These are phyloP conservation scores for Rousettus madagascariensis DNA, from an alignment of 2,797 vertebrate genomes.

Conservation along the genomic window DNA sequence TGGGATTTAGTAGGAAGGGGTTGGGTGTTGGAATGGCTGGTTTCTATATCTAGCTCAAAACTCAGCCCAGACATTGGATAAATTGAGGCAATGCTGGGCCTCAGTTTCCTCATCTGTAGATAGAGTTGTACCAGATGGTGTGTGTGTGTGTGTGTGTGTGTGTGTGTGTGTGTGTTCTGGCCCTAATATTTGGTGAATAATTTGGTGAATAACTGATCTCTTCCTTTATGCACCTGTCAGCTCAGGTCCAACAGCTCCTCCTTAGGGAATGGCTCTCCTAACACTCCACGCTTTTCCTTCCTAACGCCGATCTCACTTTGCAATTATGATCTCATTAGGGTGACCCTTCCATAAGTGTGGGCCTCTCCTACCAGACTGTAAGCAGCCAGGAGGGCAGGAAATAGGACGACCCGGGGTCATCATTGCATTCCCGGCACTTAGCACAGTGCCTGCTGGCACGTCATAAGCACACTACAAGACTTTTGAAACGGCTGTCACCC, in stretches of 20 bases:
- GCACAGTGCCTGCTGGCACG: neutral
- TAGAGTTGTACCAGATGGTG: neutral
- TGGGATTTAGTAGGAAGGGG: conserved; percentile 46
- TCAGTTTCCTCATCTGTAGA: conserved; percentile 41
- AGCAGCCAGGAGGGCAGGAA: neutral
- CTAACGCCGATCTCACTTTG: neutral
- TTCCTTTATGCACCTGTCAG: neutral
- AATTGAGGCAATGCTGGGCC: neutral
- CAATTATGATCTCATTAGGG: neutral
- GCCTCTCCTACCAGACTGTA: neutral
- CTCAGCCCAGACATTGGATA: neutral
- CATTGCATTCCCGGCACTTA: neutral
- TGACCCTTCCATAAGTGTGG: neutral
- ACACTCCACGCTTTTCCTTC: neutral
- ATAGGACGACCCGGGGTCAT: too few species aligned
- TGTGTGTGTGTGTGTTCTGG: neutral
- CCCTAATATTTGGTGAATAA: neutral
- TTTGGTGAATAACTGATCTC: neutral
- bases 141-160: neutral
- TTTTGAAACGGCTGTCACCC: neutral
- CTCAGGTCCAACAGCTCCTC: neutral
- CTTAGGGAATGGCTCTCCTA: neutral
- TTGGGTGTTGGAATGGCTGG: neutral
- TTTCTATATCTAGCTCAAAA: conserved; percentile 44
- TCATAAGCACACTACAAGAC: neutral